A percentile compares a stretch with the other conserved stretches of the same genome.
phyloP scores from a whole-genome alignment of 2,797 vertebrate genomes.

The Rhinichthys osculus region DNA sequence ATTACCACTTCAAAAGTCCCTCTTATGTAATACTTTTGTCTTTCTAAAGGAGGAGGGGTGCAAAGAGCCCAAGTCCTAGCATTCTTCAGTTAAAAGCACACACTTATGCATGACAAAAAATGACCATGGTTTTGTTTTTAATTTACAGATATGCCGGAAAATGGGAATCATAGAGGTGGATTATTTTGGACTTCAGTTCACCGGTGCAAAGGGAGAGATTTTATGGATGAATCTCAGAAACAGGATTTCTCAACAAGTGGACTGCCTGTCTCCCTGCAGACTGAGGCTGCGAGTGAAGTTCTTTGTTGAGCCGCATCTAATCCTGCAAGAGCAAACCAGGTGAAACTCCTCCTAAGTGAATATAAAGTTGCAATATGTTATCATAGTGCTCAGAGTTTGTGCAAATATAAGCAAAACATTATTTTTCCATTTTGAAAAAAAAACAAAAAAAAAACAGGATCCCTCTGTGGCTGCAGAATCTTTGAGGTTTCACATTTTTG shows the following conservation, averaged over 20 bases:
- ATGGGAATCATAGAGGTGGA: constrained; percentile 87
- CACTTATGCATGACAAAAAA: too few relatives aligned
- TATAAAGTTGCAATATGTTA: background rate
- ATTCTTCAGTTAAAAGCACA: background rate
- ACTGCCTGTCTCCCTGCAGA: constrained; percentile 80
- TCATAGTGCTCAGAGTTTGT: background rate
- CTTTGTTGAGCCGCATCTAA: constrained; percentile 88
- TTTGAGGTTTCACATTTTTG: constrained; percentile 13
- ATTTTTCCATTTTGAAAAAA: background rate
- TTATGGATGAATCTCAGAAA: constrained; percentile 88
- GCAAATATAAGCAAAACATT: background rate
- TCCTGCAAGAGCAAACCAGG: constrained; percentile 87
- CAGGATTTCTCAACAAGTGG: constrained; percentile 87
- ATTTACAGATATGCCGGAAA: constrained; percentile 82
- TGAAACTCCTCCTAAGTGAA: constrained; percentile 45
- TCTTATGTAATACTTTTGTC: constrained; percentile 26
- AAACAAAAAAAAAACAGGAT: background rate
- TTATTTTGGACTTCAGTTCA: constrained; percentile 88
- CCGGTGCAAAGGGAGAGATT: constrained; percentile 84
- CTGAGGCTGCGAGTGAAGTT: constrained; percentile 86
- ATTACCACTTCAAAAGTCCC: constrained; percentile 17
- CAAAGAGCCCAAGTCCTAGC: background rate
- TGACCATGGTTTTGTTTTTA: background rate
- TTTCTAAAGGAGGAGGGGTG: background rate
- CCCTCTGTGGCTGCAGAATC: background rate